phyloP scores from a whole-genome alignment of 2,797 vertebrate species.

The Sebastes hubbsi region DNA sequence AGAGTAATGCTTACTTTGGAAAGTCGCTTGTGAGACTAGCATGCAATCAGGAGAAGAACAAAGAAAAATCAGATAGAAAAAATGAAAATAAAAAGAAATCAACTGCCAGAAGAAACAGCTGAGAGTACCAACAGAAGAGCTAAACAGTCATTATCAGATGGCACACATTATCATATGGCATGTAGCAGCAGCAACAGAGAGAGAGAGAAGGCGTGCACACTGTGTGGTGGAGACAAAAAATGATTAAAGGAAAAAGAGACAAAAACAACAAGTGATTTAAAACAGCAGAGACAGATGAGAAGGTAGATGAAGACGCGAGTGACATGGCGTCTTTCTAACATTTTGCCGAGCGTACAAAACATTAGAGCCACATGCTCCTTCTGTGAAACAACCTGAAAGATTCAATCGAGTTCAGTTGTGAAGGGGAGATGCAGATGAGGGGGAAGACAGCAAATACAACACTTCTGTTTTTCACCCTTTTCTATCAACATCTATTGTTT shows the following conservation, averaged over 20 bases:
- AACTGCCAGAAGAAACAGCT: constrained; percentile 70
- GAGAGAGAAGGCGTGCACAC: constrained; percentile 55
- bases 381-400: constrained; percentile 12
- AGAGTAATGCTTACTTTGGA: constrained; percentile 97
- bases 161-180: constrained; percentile 72
- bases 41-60: constrained; percentile 91
- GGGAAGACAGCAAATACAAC: background rate
- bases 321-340: constrained; percentile 26
- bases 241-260: constrained; percentile 8
- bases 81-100: constrained; percentile 77
- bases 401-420: background rate
- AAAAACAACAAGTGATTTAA: constrained; percentile 33
- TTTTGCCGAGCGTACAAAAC: constrained; percentile 28
- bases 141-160: constrained; percentile 75
- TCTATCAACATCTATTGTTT: background rate
- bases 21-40: constrained; percentile 99
- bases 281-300: constrained; percentile 41
- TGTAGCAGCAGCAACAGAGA: constrained; percentile 58
- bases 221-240: constrained; percentile 41
- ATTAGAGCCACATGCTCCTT: constrained; percentile 31
- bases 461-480: background rate
- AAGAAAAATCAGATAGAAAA: constrained; percentile 88
- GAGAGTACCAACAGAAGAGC: constrained; percentile 73
- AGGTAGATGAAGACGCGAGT: constrained; percentile 15
- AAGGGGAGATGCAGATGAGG: constrained; percentile 10